A percentile compares a stretch with the other conserved stretches of the same genome.
Evolutionary conservation across 1,140 invertebrate species (phyloP).

Genomic region (Apis cerana): DNA sequence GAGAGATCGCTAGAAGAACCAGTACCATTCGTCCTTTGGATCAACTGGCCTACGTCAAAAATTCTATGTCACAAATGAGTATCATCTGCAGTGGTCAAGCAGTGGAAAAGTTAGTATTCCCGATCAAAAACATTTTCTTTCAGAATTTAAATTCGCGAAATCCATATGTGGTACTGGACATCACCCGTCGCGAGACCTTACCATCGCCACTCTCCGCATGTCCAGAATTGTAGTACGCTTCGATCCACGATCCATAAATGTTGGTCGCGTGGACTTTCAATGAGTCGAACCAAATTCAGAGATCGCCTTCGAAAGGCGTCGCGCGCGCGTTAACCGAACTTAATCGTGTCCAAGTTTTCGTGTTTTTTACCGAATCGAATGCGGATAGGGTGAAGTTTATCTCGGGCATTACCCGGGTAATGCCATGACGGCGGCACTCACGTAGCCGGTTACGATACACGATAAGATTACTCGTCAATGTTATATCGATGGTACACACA

Average conservation of each 20-base stretch:
- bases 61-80: conserved; percentile 62
- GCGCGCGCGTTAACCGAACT: conserved; percentile 16
- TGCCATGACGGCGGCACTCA: conserved; percentile 25
- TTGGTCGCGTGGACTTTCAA: conserved; percentile 50
- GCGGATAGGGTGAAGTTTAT: conserved; percentile 18
- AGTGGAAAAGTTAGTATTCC: conserved; percentile 56
- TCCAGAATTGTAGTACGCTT: conserved; percentile 63
- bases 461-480: conserved; percentile 1
- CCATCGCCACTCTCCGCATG: conserved; percentile 62
- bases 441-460: conserved; percentile 30
- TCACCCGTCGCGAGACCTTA: conserved; percentile 64
- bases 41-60: conserved; percentile 62
- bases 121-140: conserved; percentile 45
- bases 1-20: conserved; percentile 43
- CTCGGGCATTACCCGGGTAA: conserved; percentile 47
- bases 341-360: conserved; percentile 26
- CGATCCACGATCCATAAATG: conserved; percentile 62
- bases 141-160: conserved; percentile 55
- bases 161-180: conserved; percentile 55
- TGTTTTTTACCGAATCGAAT: conserved; percentile 17
- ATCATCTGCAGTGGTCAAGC: conserved; percentile 35
- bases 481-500: conserved; percentile 23
- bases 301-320: conserved; percentile 39
- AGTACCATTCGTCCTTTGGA: conserved; percentile 59
- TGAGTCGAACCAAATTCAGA: conserved; percentile 52